Percentiles rank a stretch among this genome's conserved stretches.
phyloP scores from a whole-genome alignment of 2,113 vertebrate genomes.

The Callithrix jacchus region DNA sequence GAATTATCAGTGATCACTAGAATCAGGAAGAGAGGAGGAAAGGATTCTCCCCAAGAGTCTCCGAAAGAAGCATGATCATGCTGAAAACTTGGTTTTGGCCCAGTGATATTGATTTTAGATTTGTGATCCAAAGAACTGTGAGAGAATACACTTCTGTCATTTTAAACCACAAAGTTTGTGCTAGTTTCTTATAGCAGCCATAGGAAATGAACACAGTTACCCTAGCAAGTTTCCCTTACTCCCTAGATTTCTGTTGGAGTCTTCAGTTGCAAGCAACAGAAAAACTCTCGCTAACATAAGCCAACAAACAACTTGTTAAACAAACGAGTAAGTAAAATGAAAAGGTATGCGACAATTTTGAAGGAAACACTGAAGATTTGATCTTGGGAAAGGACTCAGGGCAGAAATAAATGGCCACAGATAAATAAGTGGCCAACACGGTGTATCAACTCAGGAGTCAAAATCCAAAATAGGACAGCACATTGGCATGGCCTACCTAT shows the following conservation, averaged over 20 bases:
- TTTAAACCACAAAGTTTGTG: background rate
- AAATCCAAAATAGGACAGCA: background rate
- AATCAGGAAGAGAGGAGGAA: background rate
- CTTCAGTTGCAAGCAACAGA: background rate
- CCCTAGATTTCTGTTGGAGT: background rate
- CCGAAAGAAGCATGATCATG: background rate
- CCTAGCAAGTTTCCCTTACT: background rate
- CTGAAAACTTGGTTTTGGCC: background rate
- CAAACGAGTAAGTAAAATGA: background rate
- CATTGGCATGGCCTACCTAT: background rate
- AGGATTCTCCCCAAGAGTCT: background rate
- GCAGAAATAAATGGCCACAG: background rate
- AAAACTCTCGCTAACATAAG: background rate
- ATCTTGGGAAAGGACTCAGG: background rate
- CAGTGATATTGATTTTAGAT: background rate
- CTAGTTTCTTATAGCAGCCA: background rate
- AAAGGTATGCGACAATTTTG: background rate
- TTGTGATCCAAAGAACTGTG: background rate
- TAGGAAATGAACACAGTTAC: background rate
- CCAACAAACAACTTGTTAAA: background rate
- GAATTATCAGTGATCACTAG: too few relatives aligned
- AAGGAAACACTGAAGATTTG: background rate
- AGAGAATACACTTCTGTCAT: background rate
- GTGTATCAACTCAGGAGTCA: background rate
- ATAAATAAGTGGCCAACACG: background rate